Conservation (phyloP, 2,888 invertebrate species). For the Meteorus cinctellus region DNA sequence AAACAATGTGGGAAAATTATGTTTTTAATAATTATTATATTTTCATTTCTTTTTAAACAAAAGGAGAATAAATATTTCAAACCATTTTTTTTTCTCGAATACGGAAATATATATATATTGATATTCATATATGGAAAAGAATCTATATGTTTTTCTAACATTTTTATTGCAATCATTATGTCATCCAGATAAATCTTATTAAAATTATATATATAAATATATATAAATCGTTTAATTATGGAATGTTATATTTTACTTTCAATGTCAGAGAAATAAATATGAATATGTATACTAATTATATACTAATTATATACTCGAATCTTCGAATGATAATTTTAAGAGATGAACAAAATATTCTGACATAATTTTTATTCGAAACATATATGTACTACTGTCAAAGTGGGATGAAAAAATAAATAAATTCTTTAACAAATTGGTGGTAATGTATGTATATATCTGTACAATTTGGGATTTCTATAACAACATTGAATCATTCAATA, state of each 20-base stretch:
- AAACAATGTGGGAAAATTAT: too few relatives aligned
- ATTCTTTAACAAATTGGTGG: not conserved
- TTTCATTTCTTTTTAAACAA: not conserved
- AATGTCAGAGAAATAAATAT: too few relatives aligned
- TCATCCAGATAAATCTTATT: not conserved
- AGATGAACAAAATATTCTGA: not conserved
- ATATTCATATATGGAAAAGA: conserved; percentile 23
- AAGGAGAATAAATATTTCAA: too few relatives aligned
- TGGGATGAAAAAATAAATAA: not conserved
- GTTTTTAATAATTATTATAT: too few relatives aligned
- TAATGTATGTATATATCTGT: not conserved
- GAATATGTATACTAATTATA: too few relatives aligned
- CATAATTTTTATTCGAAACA: not conserved
- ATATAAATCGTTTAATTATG: too few relatives aligned
- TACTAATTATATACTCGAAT: not conserved
- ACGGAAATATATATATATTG: not conserved
- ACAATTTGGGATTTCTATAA: not conserved
- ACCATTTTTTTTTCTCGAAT: too few relatives aligned
- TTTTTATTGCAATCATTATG: conserved; percentile 24
- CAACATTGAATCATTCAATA: not conserved
- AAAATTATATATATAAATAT: too few relatives aligned
- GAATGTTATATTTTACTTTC: too few relatives aligned
- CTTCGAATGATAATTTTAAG: not conserved
- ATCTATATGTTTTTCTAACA: conserved; percentile 41
- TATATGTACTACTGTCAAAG: too few relatives aligned